Base-by-base conservation (phyloP, 64 coral and sea anemone genomes). In the Anthopleura sola region DNA sequence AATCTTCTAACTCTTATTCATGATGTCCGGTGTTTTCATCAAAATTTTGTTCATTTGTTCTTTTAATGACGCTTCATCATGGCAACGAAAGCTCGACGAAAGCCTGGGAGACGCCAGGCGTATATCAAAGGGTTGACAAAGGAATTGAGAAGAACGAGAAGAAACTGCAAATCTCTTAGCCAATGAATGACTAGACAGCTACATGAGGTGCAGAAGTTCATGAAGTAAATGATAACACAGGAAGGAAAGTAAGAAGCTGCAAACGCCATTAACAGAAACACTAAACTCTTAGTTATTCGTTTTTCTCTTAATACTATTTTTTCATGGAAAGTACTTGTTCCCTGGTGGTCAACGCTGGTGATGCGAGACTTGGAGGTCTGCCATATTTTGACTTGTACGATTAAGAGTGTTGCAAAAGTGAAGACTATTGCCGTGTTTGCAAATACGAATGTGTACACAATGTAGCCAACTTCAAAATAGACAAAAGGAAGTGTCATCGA, bases 381-480 rank as follows among this genome's bases (percentile, higher is more conserved):
- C 37, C 91, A 91, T 37, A 95, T 86, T 19, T 84, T 87, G 36
- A 91, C 68, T 31, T 91, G 91, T 5, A 89, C 86, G 57, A 95
- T 88, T 10, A 91, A 83, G 0, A 95, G 68, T 66, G 91, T 95
- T 13, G 55, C 26, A 14, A 88, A 5, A 1, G 86, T 93, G 21
- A 84, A 16, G 55, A 84, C 47, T 10, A 93, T 84, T 36, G 91
- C 56, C 5, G 86, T 93, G 82, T 93, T 93, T n/a, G 91, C 91
- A 84, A 85, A 93, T 17, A 93, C 83, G 36, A 92, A 92, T 23
- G 86, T 81, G 33, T 83, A 88, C 1, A 21, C 40, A 23, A 78
- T 76, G 77, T 88, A 93, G 3, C 91, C 91, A 23, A 98, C 78
- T 78, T 69, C 16, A 55, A 94, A 91, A 51, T 98, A 98, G n/a